Base-by-base conservation (phyloP, 2,113 vertebrate species). In the Xiphophorus hellerii region DNA sequence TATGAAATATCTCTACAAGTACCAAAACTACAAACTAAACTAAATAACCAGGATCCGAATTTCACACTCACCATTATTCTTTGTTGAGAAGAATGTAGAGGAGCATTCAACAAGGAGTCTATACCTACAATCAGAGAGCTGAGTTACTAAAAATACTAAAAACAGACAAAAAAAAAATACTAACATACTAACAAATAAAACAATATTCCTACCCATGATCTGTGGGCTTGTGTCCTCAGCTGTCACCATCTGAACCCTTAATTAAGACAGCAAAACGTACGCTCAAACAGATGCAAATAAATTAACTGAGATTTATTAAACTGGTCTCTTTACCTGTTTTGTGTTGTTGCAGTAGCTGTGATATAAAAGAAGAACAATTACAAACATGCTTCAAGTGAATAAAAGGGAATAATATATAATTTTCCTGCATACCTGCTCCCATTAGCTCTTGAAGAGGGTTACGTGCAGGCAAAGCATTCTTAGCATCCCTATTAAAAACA, bases 101-200 rank as follows among this genome's bases (percentile, higher is more conserved):
- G 89, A 64, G 88, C 90, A 31, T 79, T 91, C 77, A 94, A 62
- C 60, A 94, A 87, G 25, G 90, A 90, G 65, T 94, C 91, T 84
- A 93, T 91, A 65, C 89, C 94, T 95, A 64, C 0, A 87, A n/a
- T 39, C 31, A 25, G 28, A 86, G 29, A 76, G 0, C 31, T 61
- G 0, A 42, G 44, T 78, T 61, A 73, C 33, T 51, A 62, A 51
- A 0, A 54, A 69, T 42, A 1, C 71, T 22, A 37, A 27, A 27
- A 74, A 42, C 10, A 31, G 17, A 7, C 44, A 17, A 5, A 28
- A 71, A 63, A 44, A 42, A n/a, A n/a, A n/a, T n/a, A n/a, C n/a
- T n/a, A n/a, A n/a, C n/a, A 7, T 27, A 1, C 48, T 2, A 39
- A 22, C 20, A 65, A 35, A 65, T 7, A 61, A 66, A 51, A 64